Evolutionary conservation across 2,888 invertebrate species (phyloP).

Genomic region (Adineta ricciae): DNA sequence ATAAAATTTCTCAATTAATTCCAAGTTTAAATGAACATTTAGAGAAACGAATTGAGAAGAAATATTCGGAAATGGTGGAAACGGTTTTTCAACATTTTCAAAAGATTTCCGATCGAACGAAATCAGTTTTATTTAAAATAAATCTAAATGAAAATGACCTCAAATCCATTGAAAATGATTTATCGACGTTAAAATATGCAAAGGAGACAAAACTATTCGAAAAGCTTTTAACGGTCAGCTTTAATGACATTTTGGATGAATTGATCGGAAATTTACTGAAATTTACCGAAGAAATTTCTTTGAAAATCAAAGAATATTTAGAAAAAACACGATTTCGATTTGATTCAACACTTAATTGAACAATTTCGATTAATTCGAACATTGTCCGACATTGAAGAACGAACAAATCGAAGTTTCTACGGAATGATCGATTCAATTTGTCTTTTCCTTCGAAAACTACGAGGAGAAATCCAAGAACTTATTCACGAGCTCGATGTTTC

Average conservation of each 20-base stretch:
- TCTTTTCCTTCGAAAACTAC: neutral
- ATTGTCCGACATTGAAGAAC: neutral
- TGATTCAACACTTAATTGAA: neutral
- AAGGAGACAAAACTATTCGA: neutral
- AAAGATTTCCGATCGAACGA: neutral
- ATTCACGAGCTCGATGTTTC: neutral
- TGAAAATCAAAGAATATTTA: neutral
- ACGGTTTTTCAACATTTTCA: neutral
- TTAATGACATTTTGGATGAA: neutral
- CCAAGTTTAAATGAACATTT: neutral
- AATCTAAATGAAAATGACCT: neutral
- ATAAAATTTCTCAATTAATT: neutral
- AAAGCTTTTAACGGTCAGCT: neutral
- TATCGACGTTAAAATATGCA: neutral
- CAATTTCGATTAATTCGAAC: neutral
- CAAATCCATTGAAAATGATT: neutral
- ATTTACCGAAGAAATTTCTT: neutral
- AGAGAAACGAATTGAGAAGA: neutral
- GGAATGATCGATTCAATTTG: neutral
- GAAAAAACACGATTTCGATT: neutral
- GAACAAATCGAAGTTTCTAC: neutral
- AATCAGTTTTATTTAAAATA: neutral
- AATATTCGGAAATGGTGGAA: neutral
- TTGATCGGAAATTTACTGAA: neutral
- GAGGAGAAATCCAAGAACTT: neutral